Evolutionary conservation across 1,140 invertebrate genomes (phyloP), one percentile per base, ranked within the genome.

Genomic region (Bombus affinis): DNA sequence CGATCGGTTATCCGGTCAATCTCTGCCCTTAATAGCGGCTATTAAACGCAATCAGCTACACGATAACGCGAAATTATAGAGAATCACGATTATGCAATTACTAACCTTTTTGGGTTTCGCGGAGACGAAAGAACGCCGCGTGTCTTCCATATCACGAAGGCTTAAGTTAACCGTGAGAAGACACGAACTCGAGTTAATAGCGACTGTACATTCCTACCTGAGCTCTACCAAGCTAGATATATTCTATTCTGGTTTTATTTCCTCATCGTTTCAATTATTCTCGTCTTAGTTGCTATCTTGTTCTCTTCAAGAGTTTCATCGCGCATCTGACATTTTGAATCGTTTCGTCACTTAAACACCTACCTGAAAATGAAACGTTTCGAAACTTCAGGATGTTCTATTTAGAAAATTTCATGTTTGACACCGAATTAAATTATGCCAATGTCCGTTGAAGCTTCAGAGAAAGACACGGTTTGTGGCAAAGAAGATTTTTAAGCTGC

Each of bases 41-140:
- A 68, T 68, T 44, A 53, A 35, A 22, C 32, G 42, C 44, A 15
- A 68, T 53, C 62, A 42, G 28, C 6, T 15, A 25, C 13, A 39
- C 62, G 73, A 77, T 68, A 83, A 71, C 66, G 65, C 39, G 44
- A 25, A 72, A 78, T 83, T 44, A 83, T n/a, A 44, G 28, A 65
- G 37, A 59, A 77, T 71, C 74, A 12, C 62, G 66, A 37, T 71
- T 62, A 62, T 79, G 44, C 39, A n/a, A 59, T 84, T 44, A 37
- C 37, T 32, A 37, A 15, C 37, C 82, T 77, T 72, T 84, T 25
- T 28, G 15, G 18, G 5, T 47, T 42, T 28, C 42, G 5, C 0
- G 15, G 12, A n/a, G 57, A 59, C 13, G 74, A 76, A 76, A 76
- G 74, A 59, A 59, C 32, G 9, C n/a, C 9, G 10, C 32, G 25